Evolutionary conservation across 2,888 invertebrate species (phyloP).

Genomic region (Tinea trinotella): DNA sequence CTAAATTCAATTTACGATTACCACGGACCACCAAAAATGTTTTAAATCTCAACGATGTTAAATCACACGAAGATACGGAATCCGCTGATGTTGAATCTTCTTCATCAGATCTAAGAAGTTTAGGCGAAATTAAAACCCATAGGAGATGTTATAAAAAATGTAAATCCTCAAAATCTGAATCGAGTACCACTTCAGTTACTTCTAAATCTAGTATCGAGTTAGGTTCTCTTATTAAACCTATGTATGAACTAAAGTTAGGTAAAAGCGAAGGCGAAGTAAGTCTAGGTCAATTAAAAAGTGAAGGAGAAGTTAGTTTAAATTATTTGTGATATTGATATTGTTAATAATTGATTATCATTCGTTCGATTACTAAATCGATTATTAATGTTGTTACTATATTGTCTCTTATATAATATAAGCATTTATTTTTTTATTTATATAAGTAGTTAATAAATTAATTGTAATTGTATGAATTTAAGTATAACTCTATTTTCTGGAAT

Average conservation of each 20-base stretch:
- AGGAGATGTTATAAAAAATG: constrained; percentile 34
- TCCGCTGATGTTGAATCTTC: constrained; percentile 50
- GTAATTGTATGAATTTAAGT: no score
- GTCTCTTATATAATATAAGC: background rate
- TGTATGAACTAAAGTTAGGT: background rate
- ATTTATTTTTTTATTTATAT: background rate
- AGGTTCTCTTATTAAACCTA: constrained; percentile 21
- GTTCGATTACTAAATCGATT: background rate
- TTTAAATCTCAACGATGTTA: constrained; percentile 39
- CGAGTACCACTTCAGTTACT: constrained; percentile 38
- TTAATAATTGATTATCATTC: no score
- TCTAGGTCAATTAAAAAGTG: constrained; percentile 36
- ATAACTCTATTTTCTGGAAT: no score
- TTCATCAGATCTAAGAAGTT: constrained; percentile 59
- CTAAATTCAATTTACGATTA: constrained; percentile 53
- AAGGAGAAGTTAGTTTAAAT: constrained; percentile 45
- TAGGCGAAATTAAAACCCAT: constrained; percentile 46
- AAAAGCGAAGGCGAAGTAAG: constrained; percentile 55
- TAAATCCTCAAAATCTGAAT: constrained; percentile 39
- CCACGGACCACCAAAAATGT: constrained; percentile 50
- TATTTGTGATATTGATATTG: constrained; percentile 4
- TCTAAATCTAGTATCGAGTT: constrained; percentile 38
- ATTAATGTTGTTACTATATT: background rate
- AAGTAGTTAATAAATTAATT: no score
- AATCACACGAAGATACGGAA: constrained; percentile 27